Evolutionary conservation across 2,797 vertebrate species (phyloP), one percentile per base, ranked within the genome.

Genomic region (Leuciscus waleckii): DNA sequence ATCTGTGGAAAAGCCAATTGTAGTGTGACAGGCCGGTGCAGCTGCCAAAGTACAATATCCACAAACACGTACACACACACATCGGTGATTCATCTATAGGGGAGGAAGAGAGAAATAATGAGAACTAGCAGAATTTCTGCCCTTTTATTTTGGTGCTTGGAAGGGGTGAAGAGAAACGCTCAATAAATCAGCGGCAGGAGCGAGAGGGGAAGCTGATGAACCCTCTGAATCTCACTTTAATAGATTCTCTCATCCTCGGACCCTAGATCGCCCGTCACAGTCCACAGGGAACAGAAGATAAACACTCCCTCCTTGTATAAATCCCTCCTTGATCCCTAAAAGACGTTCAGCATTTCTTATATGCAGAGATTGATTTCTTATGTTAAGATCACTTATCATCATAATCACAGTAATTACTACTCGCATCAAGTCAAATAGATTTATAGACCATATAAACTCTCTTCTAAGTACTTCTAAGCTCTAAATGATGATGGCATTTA

Each of bases 1-100:
- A 87, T 81, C 49, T 77, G 71, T 70, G 54, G 82, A 71, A 87
- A 77, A 81, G 82, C 63, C 82, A 65, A 77, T 87, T 87, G 46
- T 26, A 35, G 51, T 81, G 82, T 78, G 82, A 84, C 82, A 23
- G 63, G 29, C 41, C 26, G 61, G 51, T 51, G 39, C 54, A 61
- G 63, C 63, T 70, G 58, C 73, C 26, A 61, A 76, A 54, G 35
- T 43, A 78, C 77, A 79, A 84, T 49, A 79, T 63, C 49, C 37
- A 67, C 71, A 26, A 37, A 73, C 81, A 51, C 70, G 16, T 41
- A 75, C 21, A 74, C 26, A 41, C 49, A 77, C 49, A 77, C 49
- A 77, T 1, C 37, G 26, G 39, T 71, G 73, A 51, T 71, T 77
- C 79, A 67, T 71, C 78, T 26, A 29, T 29, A 81, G 3, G 32